Evolutionary conservation across 2,888 invertebrate species (phyloP).

Genomic region (Drosophila tanythrix): DNA sequence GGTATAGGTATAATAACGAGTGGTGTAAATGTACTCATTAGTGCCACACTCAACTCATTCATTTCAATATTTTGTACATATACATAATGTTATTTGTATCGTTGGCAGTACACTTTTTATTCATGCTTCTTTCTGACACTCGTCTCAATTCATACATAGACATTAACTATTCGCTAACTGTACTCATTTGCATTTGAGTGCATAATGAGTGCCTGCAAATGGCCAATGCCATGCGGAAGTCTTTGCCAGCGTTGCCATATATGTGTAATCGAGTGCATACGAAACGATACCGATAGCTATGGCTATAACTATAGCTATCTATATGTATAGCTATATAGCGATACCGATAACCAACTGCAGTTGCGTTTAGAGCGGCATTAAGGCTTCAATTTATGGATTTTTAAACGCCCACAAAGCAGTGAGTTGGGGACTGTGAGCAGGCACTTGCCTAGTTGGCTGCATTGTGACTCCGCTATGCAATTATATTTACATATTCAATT

Average conservation of each 20-base stretch:
- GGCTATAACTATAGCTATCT: background rate
- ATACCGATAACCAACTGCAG: constrained; percentile 13
- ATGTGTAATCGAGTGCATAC: background rate
- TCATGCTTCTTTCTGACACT: constrained; percentile 20
- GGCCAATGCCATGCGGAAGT: constrained; percentile 49
- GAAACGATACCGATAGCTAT: constrained; percentile 19
- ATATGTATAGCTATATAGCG: constrained; percentile 9
- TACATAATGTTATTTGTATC: background rate
- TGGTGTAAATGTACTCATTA: background rate
- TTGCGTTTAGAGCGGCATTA: constrained; percentile 40
- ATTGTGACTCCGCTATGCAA: constrained; percentile 43
- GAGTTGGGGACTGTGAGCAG: background rate
- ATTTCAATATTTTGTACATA: background rate
- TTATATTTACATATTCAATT: constrained; percentile 79
- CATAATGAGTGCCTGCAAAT: constrained; percentile 31
- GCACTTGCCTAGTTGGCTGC: background rate
- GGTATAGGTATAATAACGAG: background rate
- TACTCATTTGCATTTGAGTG: constrained; percentile 51
- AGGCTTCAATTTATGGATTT: constrained; percentile 60
- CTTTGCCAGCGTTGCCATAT: constrained; percentile 16
- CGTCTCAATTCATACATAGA: constrained; percentile 16
- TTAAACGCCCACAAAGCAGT: constrained; percentile 52
- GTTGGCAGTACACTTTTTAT: constrained; percentile 12
- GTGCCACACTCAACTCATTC: background rate
- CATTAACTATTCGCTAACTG: constrained; percentile 13